phyloP scores from a whole-genome alignment of 2,888 invertebrate species.

The Pantelozetes paolii region DNA sequence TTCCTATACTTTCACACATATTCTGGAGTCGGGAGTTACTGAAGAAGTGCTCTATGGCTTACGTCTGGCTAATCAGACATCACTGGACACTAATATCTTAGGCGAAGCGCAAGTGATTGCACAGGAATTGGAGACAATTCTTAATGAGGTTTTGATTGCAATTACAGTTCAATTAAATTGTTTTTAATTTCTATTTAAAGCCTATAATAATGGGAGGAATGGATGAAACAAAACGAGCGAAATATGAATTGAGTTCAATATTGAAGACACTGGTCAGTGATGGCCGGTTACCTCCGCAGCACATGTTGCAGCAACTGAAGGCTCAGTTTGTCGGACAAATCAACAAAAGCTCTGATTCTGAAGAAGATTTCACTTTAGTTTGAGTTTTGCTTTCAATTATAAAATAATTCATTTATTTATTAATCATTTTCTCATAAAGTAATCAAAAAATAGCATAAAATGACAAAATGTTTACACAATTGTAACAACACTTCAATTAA shows the following conservation, averaged over 20 bases:
- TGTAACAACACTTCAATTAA: too few species aligned
- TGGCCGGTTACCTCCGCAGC: background rate
- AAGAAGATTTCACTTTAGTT: background rate
- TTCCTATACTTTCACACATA: slow-evolving; percentile 59
- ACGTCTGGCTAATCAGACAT: slow-evolving; percentile 31
- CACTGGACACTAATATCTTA: slow-evolving; percentile 30
- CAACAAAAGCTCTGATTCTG: background rate
- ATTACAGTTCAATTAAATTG: background rate
- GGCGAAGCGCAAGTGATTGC: slow-evolving; percentile 33
- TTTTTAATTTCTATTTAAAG: background rate
- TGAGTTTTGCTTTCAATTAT: background rate
- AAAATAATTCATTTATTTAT: background rate
- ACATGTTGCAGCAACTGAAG: background rate
- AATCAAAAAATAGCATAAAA: background rate
- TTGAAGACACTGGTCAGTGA: background rate
- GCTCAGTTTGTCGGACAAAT: background rate
- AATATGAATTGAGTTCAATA: background rate
- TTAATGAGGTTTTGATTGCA: background rate
- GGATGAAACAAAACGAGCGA: background rate
- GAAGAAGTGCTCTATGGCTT: slow-evolving; percentile 62
- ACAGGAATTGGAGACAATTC: background rate
- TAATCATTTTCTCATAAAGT: background rate
- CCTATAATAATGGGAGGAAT: background rate
- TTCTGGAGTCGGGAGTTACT: slow-evolving; percentile 61
- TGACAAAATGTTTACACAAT: too few species aligned